Base-by-base conservation (phyloP, 2,888 invertebrate species). In the Eugnorisma glareosa region DNA sequence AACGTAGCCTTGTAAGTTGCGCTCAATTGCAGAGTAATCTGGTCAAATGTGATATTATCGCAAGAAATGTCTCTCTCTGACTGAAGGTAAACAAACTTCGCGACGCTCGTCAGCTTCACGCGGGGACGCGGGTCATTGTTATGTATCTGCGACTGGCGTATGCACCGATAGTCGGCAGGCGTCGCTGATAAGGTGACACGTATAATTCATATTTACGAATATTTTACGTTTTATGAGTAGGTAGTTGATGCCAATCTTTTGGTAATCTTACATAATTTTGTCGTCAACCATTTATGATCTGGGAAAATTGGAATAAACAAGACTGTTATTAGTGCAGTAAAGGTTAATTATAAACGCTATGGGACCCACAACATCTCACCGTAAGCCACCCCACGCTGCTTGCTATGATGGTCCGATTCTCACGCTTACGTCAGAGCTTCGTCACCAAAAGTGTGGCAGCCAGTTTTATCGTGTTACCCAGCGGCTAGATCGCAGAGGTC, bases 241-340 rank as follows among this genome's bases (percentile, higher is more conserved):
- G 48, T 48, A 18, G 18, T 48, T 48, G 2, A 24, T 48, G 48
- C 6, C 8, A 24, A 24, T 51, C 24, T 24, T 51, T 21, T 48
- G 48, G 21, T 59, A 15, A 59, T 59, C 21, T 48, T 5, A 6
- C 21, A 43, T 35, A 45, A n/a, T 35, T 28, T 10, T 48, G 7
- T 18, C 18, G 92, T 40, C 31, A 61, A 48, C 18, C 1, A 18
- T 21, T 31, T 63, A n/a, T n/a, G 2, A 63, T 37, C 63, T 4
- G 2, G 31, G 21, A 31, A 61, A 61, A 31, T 13, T 24, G 6
- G 37, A 54, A 11, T 37, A 28, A 31, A 18, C 31, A 40, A 31
- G 13, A n/a, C 13, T 4, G 18, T 8, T 7, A 51, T 8, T 40
- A 24, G 2, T 1, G 7, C 4, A 28, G 24, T 51, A 51, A 24